Percentiles rank a stretch among this genome's conserved stretches.
Evolutionary conservation across 2,113 vertebrate species (phyloP).

Genomic region (Grus americana): DNA sequence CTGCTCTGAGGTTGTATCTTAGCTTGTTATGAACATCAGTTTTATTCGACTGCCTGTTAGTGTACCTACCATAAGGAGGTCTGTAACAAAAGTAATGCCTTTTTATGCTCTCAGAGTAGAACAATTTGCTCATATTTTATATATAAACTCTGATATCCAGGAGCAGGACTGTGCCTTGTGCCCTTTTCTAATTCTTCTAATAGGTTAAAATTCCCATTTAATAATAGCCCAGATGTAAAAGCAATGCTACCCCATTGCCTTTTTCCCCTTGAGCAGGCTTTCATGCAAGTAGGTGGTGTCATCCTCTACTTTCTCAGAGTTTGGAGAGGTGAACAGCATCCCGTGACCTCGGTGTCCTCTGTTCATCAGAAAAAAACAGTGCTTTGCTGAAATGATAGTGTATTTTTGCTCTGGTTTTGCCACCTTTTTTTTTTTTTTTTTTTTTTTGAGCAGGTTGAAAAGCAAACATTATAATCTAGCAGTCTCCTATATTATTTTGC

Average conservation of each 20-base stretch:
- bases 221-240: not conserved
- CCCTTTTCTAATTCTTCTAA: not conserved
- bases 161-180: not conserved
- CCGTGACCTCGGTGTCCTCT: not conserved
- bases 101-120: not conserved
- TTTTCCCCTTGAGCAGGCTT: not conserved
- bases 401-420: not conserved
- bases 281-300: not conserved
- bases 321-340: not conserved
- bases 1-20: not conserved
- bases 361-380: not conserved
- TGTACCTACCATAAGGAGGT: not conserved
- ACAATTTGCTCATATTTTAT: not conserved
- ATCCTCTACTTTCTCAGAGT: not conserved
- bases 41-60: not conserved
- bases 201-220: not conserved
- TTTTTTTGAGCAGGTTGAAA: not conserved
- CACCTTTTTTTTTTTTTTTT: not conserved
- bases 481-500: not conserved
- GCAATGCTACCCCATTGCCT: not conserved
- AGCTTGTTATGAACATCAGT: not conserved
- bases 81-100: not conserved
- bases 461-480: not conserved
- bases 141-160: not conserved
- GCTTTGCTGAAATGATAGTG: not conserved